phyloP scores from a whole-genome alignment of 2,797 vertebrate species.

The Tarsius wallacei region DNA sequence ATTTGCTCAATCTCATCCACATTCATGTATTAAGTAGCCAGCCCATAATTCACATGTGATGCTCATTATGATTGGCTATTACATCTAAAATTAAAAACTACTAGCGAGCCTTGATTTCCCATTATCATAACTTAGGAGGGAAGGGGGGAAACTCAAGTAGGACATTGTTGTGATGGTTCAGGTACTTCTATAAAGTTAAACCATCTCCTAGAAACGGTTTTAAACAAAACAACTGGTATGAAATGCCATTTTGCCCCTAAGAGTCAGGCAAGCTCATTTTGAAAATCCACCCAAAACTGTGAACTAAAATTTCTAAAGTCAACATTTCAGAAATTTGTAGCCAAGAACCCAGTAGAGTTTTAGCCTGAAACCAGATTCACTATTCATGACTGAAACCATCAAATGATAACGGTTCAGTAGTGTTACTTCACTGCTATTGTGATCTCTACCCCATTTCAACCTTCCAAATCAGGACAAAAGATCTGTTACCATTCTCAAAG shows the following conservation, averaged over 20 bases:
- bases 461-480: not conserved
- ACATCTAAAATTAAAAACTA: not conserved
- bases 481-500: conserved; percentile 12
- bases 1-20: not conserved
- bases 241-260: conserved; percentile 3
- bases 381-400: not conserved
- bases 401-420: not conserved
- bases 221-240: not conserved
- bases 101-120: not conserved
- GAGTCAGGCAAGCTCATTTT: not conserved
- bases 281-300: not conserved
- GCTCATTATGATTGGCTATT: not conserved
- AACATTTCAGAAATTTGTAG: not conserved
- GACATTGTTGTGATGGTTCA: not conserved
- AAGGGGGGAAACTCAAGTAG: not conserved
- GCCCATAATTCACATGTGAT: not conserved
- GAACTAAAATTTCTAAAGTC: not conserved
- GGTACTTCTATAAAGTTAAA: not conserved
- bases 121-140: not conserved
- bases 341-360: not conserved
- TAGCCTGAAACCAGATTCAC: not conserved
- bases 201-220: not conserved
- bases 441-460: not conserved
- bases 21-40: not conserved
- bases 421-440: not conserved